Percentiles rank a stretch among this genome's conserved stretches.
Evolutionary conservation across 2,113 vertebrate species (phyloP).

Genomic region (Percina caprodes): DNA sequence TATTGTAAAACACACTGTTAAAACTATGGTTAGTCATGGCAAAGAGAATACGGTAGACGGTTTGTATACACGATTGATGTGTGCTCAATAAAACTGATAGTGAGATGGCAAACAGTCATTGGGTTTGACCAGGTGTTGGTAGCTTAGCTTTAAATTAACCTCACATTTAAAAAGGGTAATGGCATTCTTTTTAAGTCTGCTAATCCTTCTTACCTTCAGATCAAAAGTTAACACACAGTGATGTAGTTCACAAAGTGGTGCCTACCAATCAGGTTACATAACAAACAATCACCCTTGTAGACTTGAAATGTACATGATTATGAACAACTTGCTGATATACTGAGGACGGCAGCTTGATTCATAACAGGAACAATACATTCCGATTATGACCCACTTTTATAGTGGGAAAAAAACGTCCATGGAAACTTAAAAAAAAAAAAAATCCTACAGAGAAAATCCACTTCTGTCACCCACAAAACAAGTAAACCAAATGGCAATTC

Average conservation of each 20-base stretch:
- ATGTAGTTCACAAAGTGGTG: constrained; percentile 24
- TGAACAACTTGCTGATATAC: constrained; percentile 32
- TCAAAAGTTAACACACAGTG: constrained; percentile 20
- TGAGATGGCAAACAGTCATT: constrained; percentile 25
- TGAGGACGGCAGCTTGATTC: constrained; percentile 38
- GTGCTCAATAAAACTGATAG: constrained; percentile 25
- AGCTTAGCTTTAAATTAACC: constrained; percentile 53
- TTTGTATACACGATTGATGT: constrained; percentile 19
- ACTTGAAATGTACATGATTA: constrained; percentile 28
- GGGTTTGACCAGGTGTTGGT: constrained; percentile 15
- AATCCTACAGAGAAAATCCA: neutral
- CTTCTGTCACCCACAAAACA: neutral
- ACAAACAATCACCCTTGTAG: constrained; percentile 32
- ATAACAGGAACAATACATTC: constrained; percentile 40
- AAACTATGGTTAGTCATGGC: constrained; percentile 4
- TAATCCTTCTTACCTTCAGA: constrained; percentile 41
- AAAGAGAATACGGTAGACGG: neutral
- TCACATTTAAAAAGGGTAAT: constrained; percentile 46
- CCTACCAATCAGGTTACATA: constrained; percentile 38
- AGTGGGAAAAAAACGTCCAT: neutral
- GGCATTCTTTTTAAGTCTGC: constrained; percentile 28
- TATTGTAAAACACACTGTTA: neutral
- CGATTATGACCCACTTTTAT: constrained; percentile 55
- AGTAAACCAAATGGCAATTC: constrained; percentile 12
- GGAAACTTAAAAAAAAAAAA: constrained; percentile 20